Percentiles rank a stretch among this genome's conserved stretches.
These are phyloP conservation scores for Umimayanthus kanabou DNA, from an alignment of 92 coral and sea anemone genomes.

Conservation along the genomic window DNA sequence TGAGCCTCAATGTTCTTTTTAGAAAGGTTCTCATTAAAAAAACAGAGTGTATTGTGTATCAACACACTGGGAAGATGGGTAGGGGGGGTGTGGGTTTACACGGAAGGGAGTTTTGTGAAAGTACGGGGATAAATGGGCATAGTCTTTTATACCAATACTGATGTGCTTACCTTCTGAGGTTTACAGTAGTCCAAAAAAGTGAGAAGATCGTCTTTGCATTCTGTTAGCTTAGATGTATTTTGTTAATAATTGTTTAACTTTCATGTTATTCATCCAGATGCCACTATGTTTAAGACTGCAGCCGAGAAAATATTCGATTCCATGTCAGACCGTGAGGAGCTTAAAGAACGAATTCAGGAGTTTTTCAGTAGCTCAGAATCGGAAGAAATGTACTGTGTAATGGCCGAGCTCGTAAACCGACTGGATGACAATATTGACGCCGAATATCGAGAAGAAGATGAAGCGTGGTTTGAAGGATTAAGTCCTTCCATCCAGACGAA, in stretches of 20 bases:
- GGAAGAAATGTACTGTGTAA: constrained; percentile 69
- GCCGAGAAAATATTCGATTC: constrained; percentile 77
- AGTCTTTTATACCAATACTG: too few species aligned
- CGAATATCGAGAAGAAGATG: constrained; percentile 82
- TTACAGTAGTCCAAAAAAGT: too few species aligned
- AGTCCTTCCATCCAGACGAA: constrained; percentile 69
- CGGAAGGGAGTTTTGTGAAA: too few species aligned
- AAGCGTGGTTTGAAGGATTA: constrained; percentile 88
- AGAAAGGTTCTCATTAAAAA: too few species aligned
- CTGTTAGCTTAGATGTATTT: too few species aligned
- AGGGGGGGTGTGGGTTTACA: too few species aligned
- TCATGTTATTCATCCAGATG: constrained; percentile 46
- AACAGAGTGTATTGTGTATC: too few species aligned
- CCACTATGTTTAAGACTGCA: constrained; percentile 73
- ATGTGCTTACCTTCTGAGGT: too few species aligned
- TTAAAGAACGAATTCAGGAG: constrained; percentile 61
- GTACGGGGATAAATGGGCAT: too few species aligned
- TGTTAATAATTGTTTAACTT: background rate
- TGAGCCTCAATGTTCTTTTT: too few species aligned
- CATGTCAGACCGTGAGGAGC: constrained; percentile 61
- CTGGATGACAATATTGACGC: constrained; percentile 82
- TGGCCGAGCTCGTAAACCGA: constrained; percentile 78
- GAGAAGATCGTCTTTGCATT: too few species aligned
- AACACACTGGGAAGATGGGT: too few species aligned
- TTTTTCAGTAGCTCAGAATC: constrained; percentile 67